These are phyloP conservation scores for Congeria kusceri DNA, from an alignment of 2,888 invertebrate genomes.

Conservation along the genomic window DNA sequence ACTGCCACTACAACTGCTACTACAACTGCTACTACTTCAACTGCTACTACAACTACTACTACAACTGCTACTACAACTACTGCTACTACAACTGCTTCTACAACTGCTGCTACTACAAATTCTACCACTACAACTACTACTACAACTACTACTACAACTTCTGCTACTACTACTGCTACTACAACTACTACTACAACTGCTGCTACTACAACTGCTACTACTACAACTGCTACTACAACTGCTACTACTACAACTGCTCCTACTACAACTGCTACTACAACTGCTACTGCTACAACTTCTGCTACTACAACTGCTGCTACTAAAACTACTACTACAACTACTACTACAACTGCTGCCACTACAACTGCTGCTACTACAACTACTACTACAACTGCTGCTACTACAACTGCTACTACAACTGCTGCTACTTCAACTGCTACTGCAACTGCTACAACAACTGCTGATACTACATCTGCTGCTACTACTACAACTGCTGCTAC, in stretches of 20 bases:
- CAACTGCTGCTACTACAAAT: not conserved
- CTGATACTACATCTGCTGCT: not conserved
- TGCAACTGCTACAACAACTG: not conserved
- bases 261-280: conserved; percentile 2
- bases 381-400: not conserved
- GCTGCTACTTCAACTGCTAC: not conserved
- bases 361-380: not conserved
- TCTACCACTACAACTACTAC: not conserved
- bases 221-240: conserved; percentile 3
- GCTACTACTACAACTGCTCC: not conserved
- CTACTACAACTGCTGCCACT: not conserved
- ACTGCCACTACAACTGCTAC: not conserved
- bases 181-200: not conserved
- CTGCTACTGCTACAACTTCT: not conserved
- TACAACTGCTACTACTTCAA: not conserved
- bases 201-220: not conserved
- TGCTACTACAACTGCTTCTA: not conserved
- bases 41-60: not conserved
- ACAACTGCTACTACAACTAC: conserved; percentile 3
- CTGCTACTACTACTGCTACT: not conserved
- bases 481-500: not conserved
- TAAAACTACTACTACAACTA: not conserved
- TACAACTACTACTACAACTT: not conserved
- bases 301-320: not conserved
- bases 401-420: not conserved